Conservation (phyloP, 1,140 invertebrate species). For the Sipha flava region DNA sequence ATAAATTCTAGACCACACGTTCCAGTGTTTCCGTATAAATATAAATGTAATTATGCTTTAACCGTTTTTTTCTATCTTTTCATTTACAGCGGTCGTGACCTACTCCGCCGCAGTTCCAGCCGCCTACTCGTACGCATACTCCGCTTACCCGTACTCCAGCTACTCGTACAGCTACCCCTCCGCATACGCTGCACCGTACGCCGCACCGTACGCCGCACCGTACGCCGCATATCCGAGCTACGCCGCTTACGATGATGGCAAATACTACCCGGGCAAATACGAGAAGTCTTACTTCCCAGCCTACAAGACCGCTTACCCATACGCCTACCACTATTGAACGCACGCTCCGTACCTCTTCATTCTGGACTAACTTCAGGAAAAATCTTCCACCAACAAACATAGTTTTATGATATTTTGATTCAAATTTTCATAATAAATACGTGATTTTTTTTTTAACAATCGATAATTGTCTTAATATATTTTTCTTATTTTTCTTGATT, state of each 20-base stretch:
- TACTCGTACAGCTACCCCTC: not conserved
- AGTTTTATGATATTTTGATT: not conserved
- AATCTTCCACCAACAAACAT: not conserved
- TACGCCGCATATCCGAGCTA: not conserved
- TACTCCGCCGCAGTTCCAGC: conserved; percentile 24
- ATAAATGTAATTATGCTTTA: too few species aligned
- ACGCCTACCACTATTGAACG: conserved; percentile 5
- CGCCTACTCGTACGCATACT: conserved; percentile 20
- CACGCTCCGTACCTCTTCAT: not conserved
- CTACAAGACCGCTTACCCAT: conserved; percentile 5
- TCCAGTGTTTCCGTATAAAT: too few species aligned
- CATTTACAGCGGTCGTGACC: not conserved
- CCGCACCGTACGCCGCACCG: conserved; percentile 11
- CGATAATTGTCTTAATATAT: not conserved
- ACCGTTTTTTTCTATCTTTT: not conserved
- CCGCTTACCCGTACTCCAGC: conserved; percentile 27
- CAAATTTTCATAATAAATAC: not conserved
- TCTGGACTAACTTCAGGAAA: not conserved
- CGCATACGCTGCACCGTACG: conserved; percentile 16
- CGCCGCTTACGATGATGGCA: conserved; percentile 36
- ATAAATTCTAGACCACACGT: too few species aligned
- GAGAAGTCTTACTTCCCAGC: conserved; percentile 16
- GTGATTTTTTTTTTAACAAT: not conserved
- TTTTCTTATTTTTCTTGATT: too few species aligned
- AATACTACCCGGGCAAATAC: conserved; percentile 40